phyloP scores from a whole-genome alignment of 2,113 vertebrate genomes.

The Macrotus californicus region DNA sequence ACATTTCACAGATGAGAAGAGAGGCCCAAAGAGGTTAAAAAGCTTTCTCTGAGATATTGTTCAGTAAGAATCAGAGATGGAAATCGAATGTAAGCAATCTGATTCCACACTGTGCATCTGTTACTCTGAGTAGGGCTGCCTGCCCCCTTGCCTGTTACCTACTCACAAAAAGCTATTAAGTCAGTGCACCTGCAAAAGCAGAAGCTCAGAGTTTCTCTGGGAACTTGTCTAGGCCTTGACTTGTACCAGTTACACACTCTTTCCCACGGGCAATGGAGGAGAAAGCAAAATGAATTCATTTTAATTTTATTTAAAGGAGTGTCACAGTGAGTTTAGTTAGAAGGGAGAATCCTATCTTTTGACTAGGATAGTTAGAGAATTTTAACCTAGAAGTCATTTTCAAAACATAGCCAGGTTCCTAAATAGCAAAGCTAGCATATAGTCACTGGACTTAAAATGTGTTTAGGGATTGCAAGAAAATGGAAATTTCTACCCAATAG shows the following conservation, averaged over 20 bases:
- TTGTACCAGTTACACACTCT: background rate
- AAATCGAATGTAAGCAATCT: background rate
- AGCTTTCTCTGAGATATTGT: background rate
- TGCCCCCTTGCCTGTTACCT: background rate
- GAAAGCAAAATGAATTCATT: background rate
- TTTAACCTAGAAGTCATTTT: slow-evolving; percentile 3
- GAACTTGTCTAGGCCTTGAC: background rate
- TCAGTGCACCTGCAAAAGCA: background rate
- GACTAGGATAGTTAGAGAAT: background rate
- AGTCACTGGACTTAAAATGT: background rate
- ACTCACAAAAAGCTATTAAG: background rate
- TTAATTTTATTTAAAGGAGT: background rate
- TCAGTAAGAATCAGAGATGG: background rate
- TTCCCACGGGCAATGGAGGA: background rate
- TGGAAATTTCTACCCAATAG: background rate
- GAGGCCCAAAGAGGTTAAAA: background rate
- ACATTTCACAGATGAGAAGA: background rate
- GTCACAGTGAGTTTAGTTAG: background rate
- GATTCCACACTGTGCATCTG: fast-evolving
- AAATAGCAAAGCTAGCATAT: background rate
- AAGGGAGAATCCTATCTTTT: background rate
- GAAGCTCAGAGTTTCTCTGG: background rate
- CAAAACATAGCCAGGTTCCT: background rate
- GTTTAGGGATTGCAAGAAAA: background rate
- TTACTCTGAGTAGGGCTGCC: background rate